Base-by-base conservation (phyloP, 2,797 vertebrate genomes). In the Falco biarmicus region DNA sequence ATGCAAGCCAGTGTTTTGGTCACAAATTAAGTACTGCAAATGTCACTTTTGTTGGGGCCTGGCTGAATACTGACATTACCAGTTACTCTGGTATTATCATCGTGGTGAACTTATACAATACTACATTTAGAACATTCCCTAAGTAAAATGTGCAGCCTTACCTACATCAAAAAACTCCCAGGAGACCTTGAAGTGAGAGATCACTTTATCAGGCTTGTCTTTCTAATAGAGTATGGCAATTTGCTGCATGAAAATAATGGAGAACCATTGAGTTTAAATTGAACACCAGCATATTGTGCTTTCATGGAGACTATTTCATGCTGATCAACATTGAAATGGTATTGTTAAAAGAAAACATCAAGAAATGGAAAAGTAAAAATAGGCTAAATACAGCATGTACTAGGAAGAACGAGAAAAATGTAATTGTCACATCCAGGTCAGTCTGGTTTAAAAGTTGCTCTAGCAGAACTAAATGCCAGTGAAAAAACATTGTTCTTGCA, bases 181-280 rank as follows among this genome's bases (percentile, higher is more conserved):
- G 76, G 95, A 96, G 94, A 94, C 65, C 87, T 61, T 76, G 61
- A 93, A 95, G 82, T 94, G 85, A 96, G 92, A 71, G 89, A 95
- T 93, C 91, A 51, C 79, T 97, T 93, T 92, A 88, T 96, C 96
- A 90, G 82, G 51, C 69, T 89, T 95, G 65, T 71, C 53, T 50
- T 78, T 89, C 68, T 95, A 89, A 34, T 54, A 92, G 75, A 74
- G 69, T 95, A 94, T 93, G 89, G 94, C 87, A 95, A 95, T 96
- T 94, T 96, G 32, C 87, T 95, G 69, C 84, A 51, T 90, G 79
- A 95, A 91, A 95, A 96, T 95, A 95, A 84, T 78, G 84, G 87
- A 84, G 93, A 96, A 92, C 96, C 73, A 78, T 63, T 84, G 91
- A 91, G 94, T 92, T 94, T 84, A 94, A 96, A 91, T 84, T 94